A percentile compares a stretch with the other conserved stretches of the same genome.
phyloP scores from a whole-genome alignment of 92 coral and sea anemone genomes.

The Hydrozoanthus gracilis region DNA sequence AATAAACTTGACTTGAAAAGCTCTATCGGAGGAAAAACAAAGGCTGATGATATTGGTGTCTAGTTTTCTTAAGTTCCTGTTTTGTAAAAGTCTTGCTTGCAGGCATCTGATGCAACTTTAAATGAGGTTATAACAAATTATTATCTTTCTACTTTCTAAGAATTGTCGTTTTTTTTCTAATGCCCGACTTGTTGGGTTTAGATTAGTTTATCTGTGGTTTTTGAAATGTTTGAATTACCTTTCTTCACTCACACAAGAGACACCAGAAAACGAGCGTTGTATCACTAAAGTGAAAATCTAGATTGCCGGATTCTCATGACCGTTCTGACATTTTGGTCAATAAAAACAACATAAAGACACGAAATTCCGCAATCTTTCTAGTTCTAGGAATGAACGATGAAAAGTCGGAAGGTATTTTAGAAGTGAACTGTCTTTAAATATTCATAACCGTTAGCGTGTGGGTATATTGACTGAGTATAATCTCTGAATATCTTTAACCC shows the following conservation, averaged over 20 bases:
- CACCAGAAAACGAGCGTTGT: neutral
- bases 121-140: neutral
- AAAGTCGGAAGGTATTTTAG: neutral
- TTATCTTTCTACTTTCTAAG: neutral
- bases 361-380: too few relatives aligned
- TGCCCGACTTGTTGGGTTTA: neutral
- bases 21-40: neutral
- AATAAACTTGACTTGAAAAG: neutral
- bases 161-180: neutral
- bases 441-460: conserved; percentile 17
- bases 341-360: too few relatives aligned
- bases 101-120: too few relatives aligned
- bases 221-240: neutral
- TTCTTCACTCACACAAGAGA: neutral
- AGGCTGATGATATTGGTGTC: too few relatives aligned
- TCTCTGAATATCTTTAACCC: conserved; percentile 23
- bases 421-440: neutral
- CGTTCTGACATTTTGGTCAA: too few relatives aligned
- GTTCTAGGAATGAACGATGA: neutral
- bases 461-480: conserved; percentile 16
- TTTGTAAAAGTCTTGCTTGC: too few relatives aligned
- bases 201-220: neutral
- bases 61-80: too few relatives aligned
- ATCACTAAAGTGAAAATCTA: too few relatives aligned
- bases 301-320: too few relatives aligned